phyloP scores from a whole-genome alignment of 2,797 vertebrate genomes.

The Buceros bicornis region DNA sequence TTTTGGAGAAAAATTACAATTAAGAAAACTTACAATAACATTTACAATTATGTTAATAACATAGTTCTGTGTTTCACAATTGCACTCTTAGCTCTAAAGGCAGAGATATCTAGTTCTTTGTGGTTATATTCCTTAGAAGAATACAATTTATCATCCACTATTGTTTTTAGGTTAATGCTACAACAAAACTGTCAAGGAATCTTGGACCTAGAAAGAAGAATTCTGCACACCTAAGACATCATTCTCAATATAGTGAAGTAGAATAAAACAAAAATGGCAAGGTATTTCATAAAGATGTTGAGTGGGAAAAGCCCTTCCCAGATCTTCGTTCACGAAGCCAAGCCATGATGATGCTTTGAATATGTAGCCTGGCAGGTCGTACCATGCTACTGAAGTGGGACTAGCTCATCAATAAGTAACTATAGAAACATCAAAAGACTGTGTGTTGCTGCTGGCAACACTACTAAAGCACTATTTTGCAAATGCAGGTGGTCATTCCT shows the following conservation, averaged over 20 bases:
- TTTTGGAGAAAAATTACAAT: not conserved
- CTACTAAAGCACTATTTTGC: not conserved
- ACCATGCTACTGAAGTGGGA: not conserved
- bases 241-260: not conserved
- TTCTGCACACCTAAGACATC: not conserved
- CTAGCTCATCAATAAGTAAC: not conserved
- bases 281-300: not conserved
- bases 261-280: not conserved
- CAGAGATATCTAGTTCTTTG: not conserved
- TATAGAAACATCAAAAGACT: not conserved
- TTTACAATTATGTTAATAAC: not conserved
- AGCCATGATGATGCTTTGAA: not conserved
- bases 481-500: not conserved
- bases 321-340: too few species aligned
- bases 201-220: not conserved
- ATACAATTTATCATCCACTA: not conserved
- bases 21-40: not conserved
- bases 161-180: not conserved
- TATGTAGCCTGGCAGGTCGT: not conserved
- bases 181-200: not conserved
- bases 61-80: not conserved
- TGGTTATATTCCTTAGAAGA: not conserved
- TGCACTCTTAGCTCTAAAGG: not conserved
- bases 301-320: too few species aligned
- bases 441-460: not conserved